phyloP scores from a whole-genome alignment of 92 coral and sea anemone species.

The Anthopleura xanthogrammica region DNA sequence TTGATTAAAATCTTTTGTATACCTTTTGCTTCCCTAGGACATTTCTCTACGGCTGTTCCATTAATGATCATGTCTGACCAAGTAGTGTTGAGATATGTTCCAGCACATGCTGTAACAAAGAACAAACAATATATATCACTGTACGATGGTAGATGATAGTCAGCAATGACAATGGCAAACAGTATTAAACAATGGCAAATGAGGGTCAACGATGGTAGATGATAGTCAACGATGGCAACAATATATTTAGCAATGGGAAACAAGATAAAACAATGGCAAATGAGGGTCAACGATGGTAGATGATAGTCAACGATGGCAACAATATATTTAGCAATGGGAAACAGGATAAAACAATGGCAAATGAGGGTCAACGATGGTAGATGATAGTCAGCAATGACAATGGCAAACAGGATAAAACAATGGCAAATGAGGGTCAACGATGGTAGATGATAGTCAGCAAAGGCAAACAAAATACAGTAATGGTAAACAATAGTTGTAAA shows the following conservation, averaged over 20 bases:
- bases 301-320: not conserved
- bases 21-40: slow-evolving; percentile 68
- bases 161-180: not conserved
- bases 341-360: not conserved
- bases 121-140: not conserved
- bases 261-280: not conserved
- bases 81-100: slow-evolving; percentile 53
- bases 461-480: no score
- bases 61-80: slow-evolving; percentile 53
- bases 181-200: not conserved
- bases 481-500: no score
- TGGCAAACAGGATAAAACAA: not conserved
- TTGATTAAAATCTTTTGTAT: not conserved
- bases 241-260: no score
- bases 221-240: no score
- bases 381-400: not conserved
- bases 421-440: no score
- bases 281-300: no score
- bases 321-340: not conserved
- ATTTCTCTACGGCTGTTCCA: slow-evolving; percentile 27
- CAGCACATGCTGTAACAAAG: slow-evolving; percentile 36
- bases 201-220: no score
- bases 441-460: no score
- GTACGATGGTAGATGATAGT: not conserved
- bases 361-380: not conserved